Evolutionary conservation across 2,797 vertebrate genomes (phyloP), one percentile per base, ranked within the genome.

Genomic region (Peromyscus eremicus): DNA sequence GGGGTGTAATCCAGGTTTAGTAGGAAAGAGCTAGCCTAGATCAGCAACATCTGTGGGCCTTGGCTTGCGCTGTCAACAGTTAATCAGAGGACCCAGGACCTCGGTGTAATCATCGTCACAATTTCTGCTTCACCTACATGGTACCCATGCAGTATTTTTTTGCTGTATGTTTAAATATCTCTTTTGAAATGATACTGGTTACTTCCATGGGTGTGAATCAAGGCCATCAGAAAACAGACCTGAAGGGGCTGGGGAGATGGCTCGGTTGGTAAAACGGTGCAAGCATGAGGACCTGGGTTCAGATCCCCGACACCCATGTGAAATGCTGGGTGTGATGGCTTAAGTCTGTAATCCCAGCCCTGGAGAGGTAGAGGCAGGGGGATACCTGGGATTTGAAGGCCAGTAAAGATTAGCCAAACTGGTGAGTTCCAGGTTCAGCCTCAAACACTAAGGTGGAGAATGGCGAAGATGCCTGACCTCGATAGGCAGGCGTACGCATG

Each of bases 131-230:
- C 27, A 80, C 86, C 64, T 68, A 1, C 62, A 52, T 29, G 9
- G 4, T 32, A 43, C n/a, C 70, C 12, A 6, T 3, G 34, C n/a
- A 57, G 13, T 14, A 0, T 37, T 12, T 7, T 34, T n/a, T 37
- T 11, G 5, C 60, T 66, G 11, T 10, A 68, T 79, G 9, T 52
- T 57, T 43, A 94, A 83, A 82, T 84, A 82, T 91, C 90, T 79
- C 40, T 40, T 92, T 96, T 73, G 77, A 96, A 80, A 85, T 96
- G 71, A 73, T 83, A 71, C 62, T 93, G 27, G 60, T 89, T 66
- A 49, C 46, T 90, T 73, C 76, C 32, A 55, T 86, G 21, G 57
- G 29, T 92, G 52, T 91, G 64, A 96, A 66, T 66, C 43, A 94
- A 96, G 75, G 75, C 57, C 27, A 27, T 70, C 62, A 77, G 83